Evolutionary conservation across 2,797 vertebrate species (phyloP), one percentile per base, ranked within the genome.

Genomic region (Sibirionetta formosa): DNA sequence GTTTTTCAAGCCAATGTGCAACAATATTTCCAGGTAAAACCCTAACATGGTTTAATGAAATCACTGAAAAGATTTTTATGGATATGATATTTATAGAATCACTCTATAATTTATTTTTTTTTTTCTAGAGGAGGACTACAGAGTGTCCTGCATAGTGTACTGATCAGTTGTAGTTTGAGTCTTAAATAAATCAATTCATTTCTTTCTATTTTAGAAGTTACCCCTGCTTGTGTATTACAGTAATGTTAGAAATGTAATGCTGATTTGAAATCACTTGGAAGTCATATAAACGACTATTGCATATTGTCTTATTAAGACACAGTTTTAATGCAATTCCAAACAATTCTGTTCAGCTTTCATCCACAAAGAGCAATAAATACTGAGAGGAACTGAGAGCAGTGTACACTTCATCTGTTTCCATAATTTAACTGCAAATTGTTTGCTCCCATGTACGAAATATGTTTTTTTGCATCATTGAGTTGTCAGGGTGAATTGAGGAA

Each of bases 21-120:
- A 38, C 69, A 89, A 31, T 38, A 79, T 65, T 95, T 94, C 87
- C 90, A 91, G 91, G 80, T 88, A 90, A 94, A 91, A 36, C 7
- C 14, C 26, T 64, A 50, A 35, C 44, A 76, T 14, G 26, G 5
- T 22, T 5, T 11, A 50, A 26, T 8, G 50, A 48, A 58, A 40
- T 1, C 38, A 6, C 63, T 90, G 29, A 66, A 87, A 86, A 1
- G 0, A 13, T 86, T 90, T 90, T 94, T 90, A 56, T 51, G 69
- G 56, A 27, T 46, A 15, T 5, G 4, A 3, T 82, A 73, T 69
- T 88, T 91, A 44, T 58, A 60, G 33, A 71, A 3, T 50, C 5
- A 64, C 11, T 83, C 31, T 66, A 6, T 44, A 44, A 18, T 44
- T 44, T 44, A 44, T 8, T 44, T 44, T 44, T 44, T 42, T 40